Evolutionary conservation across 2,888 invertebrate species (phyloP).

Genomic region (Biston stratarius): DNA sequence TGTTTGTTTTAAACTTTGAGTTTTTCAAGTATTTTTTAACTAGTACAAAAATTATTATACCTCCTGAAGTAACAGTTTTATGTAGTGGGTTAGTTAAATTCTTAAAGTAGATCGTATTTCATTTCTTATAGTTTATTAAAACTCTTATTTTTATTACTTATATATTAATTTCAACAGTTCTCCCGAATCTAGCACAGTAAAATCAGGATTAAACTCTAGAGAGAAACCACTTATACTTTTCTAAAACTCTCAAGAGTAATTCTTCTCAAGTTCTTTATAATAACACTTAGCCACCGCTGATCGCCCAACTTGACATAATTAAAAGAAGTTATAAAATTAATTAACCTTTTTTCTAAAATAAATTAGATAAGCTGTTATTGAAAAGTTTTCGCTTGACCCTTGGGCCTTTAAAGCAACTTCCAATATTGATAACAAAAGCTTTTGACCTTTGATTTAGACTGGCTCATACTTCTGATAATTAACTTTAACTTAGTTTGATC

Average conservation of each 20-base stretch:
- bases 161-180: background rate
- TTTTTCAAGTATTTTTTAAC: no score
- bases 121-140: no score
- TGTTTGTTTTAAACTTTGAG: no score
- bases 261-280: constrained; percentile 12
- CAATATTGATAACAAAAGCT: constrained; percentile 44
- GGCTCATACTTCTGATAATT: constrained; percentile 23
- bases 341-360: constrained; percentile 70
- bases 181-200: background rate
- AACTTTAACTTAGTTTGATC: constrained; percentile 5
- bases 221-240: constrained; percentile 7
- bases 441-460: constrained; percentile 37
- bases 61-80: no score
- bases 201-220: background rate
- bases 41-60: no score
- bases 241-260: constrained; percentile 8
- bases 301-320: constrained; percentile 61
- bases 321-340: constrained; percentile 68
- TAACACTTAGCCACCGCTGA: constrained; percentile 35
- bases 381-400: constrained; percentile 67
- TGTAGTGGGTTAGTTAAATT: no score
- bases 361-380: constrained; percentile 68
- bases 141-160: no score
- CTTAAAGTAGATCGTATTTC: no score
- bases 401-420: constrained; percentile 48